Evolutionary conservation across 2,797 vertebrate genomes (phyloP).

Genomic region (Miopithecus talapoin): DNA sequence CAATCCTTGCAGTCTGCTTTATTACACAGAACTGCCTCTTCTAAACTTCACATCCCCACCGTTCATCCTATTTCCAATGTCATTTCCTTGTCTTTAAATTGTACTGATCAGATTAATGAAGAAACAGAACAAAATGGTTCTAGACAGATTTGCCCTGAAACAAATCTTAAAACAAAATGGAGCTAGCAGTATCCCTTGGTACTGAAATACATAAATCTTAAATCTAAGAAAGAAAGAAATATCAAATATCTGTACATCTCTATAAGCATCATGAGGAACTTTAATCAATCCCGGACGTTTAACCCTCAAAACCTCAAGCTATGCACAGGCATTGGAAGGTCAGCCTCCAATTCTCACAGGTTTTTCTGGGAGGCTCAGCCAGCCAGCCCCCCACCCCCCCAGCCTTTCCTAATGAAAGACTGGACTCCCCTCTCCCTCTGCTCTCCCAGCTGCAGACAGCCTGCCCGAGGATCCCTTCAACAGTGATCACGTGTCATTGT

Average conservation of each 20-base stretch:
- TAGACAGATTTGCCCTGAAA: conserved; percentile 4
- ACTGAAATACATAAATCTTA: conserved; percentile 10
- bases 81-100: not conserved
- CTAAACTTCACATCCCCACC: not conserved
- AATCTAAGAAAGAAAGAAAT: conserved; percentile 7
- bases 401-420: not conserved
- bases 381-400: not conserved
- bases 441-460: not conserved
- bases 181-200: not conserved
- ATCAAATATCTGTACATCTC: not conserved
- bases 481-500: not conserved
- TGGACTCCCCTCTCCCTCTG: not conserved
- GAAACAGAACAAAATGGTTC: not conserved
- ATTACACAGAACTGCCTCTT: not conserved
- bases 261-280: not conserved
- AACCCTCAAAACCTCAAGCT: not conserved
- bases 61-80: not conserved
- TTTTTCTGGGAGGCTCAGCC: not conserved
- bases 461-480: not conserved
- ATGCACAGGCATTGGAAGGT: not conserved
- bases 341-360: not conserved
- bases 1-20: not conserved
- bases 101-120: not conserved
- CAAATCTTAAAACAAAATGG: conserved; percentile 8
- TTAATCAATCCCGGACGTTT: not conserved